Conservation (phyloP, 2,113 vertebrate species). For the Peromyscus leucopus region DNA sequence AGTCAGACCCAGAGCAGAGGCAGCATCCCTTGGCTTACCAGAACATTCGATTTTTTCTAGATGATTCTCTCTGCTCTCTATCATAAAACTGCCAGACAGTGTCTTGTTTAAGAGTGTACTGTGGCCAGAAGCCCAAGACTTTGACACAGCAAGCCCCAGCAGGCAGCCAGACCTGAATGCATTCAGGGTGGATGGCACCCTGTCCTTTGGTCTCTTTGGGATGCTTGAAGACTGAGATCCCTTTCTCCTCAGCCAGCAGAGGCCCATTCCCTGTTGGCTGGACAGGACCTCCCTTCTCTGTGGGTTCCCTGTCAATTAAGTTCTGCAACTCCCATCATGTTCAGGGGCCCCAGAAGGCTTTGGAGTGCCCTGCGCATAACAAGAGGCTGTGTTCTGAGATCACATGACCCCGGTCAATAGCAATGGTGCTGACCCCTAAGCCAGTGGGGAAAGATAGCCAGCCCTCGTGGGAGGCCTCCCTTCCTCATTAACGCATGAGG, state of each 20-base stretch:
- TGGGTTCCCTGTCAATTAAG: accelerated
- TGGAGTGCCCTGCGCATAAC: neutral
- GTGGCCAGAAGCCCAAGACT: neutral
- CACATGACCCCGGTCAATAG: accelerated
- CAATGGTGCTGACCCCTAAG: accelerated
- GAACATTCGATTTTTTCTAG: neutral
- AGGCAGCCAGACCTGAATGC: neutral
- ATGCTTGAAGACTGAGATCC: too few species aligned
- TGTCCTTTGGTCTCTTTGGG: neutral
- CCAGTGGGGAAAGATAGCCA: neutral
- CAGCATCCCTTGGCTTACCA: neutral
- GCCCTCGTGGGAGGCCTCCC: accelerated
- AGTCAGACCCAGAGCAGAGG: too few species aligned
- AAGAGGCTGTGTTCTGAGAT: neutral
- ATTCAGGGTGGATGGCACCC: too few species aligned
- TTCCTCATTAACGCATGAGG: neutral
- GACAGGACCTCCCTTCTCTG: neutral
- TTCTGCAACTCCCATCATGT: accelerated
- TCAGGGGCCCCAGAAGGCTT: accelerated
- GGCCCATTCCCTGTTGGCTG: accelerated
- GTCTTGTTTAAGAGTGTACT: neutral
- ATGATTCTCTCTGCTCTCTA: neutral
- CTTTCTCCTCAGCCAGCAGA: too few species aligned
- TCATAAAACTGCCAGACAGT: neutral
- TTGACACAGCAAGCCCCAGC: neutral